Percentiles rank a stretch among this genome's conserved stretches.
Conservation (phyloP, 2,797 vertebrate genomes). For the Loriculus beryllinus region DNA sequence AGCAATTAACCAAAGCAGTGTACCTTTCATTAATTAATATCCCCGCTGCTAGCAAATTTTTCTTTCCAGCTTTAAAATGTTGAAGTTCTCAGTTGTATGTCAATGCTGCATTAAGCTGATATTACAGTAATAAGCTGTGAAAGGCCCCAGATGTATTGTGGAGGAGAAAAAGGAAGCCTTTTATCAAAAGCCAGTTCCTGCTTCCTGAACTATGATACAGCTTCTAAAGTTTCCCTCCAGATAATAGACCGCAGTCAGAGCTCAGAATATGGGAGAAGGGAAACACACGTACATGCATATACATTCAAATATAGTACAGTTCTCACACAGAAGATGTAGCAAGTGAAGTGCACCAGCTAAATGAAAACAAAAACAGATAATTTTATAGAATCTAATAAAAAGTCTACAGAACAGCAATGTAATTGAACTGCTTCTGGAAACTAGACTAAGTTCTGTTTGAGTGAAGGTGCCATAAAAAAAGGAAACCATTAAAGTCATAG, state of each 20-base stretch:
- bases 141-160: constrained; percentile 66
- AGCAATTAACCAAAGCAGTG: constrained; percentile 41
- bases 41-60: constrained; percentile 19
- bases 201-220: constrained; percentile 73
- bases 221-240: constrained; percentile 63
- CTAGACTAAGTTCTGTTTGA: background rate
- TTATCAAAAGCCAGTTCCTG: constrained; percentile 77
- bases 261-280: constrained; percentile 14
- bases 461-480: background rate
- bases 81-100: constrained; percentile 59
- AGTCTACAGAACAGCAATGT: background rate
- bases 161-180: constrained; percentile 75
- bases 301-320: background rate
- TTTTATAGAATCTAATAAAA: background rate
- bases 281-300: background rate
- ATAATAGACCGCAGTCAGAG: constrained; percentile 45
- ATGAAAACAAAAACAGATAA: background rate
- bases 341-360: background rate
- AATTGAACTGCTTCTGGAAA: background rate
- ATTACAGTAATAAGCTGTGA: constrained; percentile 74
- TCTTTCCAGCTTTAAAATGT: constrained; percentile 46
- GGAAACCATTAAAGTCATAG: background rate
- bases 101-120: constrained; percentile 64
- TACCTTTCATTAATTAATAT: constrained; percentile 59
- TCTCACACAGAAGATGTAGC: background rate